These are phyloP conservation scores for Conger conger DNA, from an alignment of 2,113 vertebrate genomes.

Conservation along the genomic window DNA sequence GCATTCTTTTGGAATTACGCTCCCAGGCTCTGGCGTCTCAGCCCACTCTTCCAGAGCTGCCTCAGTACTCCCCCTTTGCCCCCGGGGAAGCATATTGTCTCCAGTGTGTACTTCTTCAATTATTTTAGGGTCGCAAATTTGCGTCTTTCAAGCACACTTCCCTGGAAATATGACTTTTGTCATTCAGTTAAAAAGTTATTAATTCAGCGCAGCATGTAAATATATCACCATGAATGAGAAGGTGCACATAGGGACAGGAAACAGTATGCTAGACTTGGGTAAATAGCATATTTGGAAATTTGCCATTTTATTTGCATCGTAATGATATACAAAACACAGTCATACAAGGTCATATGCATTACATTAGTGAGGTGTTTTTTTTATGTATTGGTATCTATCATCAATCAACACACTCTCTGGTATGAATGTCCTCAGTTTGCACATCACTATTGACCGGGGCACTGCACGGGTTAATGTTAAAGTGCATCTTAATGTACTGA, in stretches of 20 bases:
- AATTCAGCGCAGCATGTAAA: not conserved
- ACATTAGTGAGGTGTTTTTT: too few species aligned
- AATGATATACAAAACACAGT: too few species aligned
- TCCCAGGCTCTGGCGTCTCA: not conserved
- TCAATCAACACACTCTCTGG: not conserved
- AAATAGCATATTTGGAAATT: too few species aligned
- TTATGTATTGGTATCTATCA: too few species aligned
- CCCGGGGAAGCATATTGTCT: not conserved
- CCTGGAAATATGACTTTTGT: too few species aligned
- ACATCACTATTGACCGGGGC: not conserved
- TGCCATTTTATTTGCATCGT: too few species aligned
- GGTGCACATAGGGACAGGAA: not conserved
- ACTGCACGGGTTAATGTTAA: not conserved
- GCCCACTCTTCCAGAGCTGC: not conserved
- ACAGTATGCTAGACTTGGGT: not conserved
- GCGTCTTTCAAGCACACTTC: too few species aligned
- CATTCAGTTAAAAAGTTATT: not conserved
- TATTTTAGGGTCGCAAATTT: not conserved
- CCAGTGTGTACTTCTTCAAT: not conserved
- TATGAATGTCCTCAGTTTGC: not conserved
- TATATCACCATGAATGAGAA: not conserved
- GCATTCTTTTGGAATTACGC: not conserved
- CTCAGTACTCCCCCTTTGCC: not conserved
- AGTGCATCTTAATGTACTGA: not conserved
- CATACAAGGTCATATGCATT: too few species aligned